Conservation (phyloP, 2,797 vertebrate species). For the Callimico goeldii region DNA sequence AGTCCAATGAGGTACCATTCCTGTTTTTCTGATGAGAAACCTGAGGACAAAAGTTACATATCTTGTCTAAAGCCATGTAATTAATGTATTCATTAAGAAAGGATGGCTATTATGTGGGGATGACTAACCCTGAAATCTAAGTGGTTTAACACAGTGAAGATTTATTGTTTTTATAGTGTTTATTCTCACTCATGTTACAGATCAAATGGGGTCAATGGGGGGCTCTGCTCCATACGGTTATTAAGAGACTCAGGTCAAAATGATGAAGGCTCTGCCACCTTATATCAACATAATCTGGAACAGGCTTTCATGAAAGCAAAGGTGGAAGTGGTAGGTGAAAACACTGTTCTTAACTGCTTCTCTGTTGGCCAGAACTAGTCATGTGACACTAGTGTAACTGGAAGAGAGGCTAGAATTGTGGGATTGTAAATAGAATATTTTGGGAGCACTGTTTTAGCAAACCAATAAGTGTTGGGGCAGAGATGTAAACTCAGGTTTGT, state of each 20-base stretch:
- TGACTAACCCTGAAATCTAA: constrained; percentile 9
- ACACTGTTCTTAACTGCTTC: background rate
- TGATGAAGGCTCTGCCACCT: background rate
- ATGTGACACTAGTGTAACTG: background rate
- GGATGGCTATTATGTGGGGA: background rate
- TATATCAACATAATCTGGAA: background rate
- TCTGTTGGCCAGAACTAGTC: background rate
- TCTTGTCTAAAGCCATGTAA: background rate
- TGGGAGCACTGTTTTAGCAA: background rate
- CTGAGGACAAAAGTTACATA: background rate
- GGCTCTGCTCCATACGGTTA: background rate
- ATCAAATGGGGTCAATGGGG: background rate
- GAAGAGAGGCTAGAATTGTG: background rate
- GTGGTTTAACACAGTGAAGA: background rate
- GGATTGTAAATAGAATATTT: background rate
- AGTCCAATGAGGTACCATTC: background rate
- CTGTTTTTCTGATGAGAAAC: constrained; percentile 25
- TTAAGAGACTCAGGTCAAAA: background rate
- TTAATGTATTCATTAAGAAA: constrained; percentile 17
- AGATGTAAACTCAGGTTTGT: background rate
- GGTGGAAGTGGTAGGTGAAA: background rate
- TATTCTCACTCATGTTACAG: background rate
- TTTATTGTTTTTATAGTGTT: background rate
- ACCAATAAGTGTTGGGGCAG: background rate
- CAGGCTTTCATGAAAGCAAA: constrained; percentile 33